Evolutionary conservation across 1,140 invertebrate species (phyloP), one percentile per base, ranked within the genome.

Genomic region (Pogonomyrmex californicus): DNA sequence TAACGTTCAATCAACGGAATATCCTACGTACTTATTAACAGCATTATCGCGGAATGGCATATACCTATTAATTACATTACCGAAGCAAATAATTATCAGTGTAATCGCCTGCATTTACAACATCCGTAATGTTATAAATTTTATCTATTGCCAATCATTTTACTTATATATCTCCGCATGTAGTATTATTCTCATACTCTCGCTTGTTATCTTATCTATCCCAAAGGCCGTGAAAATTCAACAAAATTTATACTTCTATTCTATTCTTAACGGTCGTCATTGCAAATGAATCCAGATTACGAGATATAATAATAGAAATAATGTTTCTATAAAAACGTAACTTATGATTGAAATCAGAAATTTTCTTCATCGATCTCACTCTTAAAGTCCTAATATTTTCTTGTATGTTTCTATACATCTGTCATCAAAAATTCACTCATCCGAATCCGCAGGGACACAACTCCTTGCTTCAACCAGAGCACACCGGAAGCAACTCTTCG

Each of bases 1-100:
- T 83, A 83, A 83, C 79, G 68, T 83, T 83, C 79, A 75, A 83
- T 83, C 79, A 83, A 83, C 79, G 68, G 68, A 83, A 83, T 83
- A 83, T 83, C 79, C 79, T 83, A 63, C 79, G 68, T 83, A 83
- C 79, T 83, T 83, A 83, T 83, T 83, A 75, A 83, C 68, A 30
- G 54, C 41, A 83, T 83, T 83, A 73, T 83, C 54, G 54, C 54
- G 30, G 41, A 60, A 73, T 75, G 33, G 68, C 68, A 73, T 66
- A 54, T 82, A 71, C 51, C 79, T 82, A 66, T 83, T 83, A 83
- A 83, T 83, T 83, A 83, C 70, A 81, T 60, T 75, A 83, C 41
- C 30, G 41, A 41, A n/a, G 41, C 54, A 75, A 83, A 75, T 83
- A 83, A 75, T 83, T 73, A 71, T 82, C 51, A 58, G 17, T 41